phyloP scores from a whole-genome alignment of 2,888 invertebrate genomes.

The Willowsia nigromaculata region DNA sequence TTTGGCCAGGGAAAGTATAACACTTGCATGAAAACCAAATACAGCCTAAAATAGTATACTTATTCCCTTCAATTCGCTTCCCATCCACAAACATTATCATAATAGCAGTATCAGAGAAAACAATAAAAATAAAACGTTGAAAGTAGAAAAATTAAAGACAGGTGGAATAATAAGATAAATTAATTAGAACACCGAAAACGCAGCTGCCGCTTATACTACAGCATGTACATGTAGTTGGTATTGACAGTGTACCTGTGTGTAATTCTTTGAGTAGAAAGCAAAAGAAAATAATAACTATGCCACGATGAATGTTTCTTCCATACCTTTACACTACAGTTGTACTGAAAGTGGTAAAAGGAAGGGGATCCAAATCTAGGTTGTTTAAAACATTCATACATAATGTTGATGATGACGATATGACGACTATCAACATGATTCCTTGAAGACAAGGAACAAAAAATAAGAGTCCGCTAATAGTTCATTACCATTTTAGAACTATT shows the following conservation, averaged over 20 bases:
- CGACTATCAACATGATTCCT: constrained; percentile 23
- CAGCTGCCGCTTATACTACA: constrained; percentile 23
- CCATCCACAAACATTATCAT: neutral
- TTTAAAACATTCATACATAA: constrained; percentile 28
- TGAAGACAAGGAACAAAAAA: neutral
- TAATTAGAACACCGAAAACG: constrained; percentile 42
- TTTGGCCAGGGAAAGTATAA: too few species aligned
- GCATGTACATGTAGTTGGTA: neutral
- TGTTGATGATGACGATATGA: constrained; percentile 17
- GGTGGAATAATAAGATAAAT: constrained; percentile 15
- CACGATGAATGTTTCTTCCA: neutral
- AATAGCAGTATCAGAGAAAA: neutral
- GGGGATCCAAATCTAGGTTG: constrained; percentile 3
- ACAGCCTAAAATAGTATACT: too few species aligned
- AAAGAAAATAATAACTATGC: constrained; percentile 8
- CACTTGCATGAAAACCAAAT: too few species aligned
- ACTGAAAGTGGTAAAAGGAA: neutral
- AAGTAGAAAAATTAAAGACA: neutral
- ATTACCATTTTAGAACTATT: constrained; percentile 55
- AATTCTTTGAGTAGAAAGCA: neutral
- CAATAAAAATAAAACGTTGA: too few species aligned
- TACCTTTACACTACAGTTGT: neutral
- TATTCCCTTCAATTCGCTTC: neutral
- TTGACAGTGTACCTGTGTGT: neutral
- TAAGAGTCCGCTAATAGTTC: constrained; percentile 12